Base-by-base conservation (phyloP, 2,113 vertebrate species). In the Trochalopteron elliotii region DNA sequence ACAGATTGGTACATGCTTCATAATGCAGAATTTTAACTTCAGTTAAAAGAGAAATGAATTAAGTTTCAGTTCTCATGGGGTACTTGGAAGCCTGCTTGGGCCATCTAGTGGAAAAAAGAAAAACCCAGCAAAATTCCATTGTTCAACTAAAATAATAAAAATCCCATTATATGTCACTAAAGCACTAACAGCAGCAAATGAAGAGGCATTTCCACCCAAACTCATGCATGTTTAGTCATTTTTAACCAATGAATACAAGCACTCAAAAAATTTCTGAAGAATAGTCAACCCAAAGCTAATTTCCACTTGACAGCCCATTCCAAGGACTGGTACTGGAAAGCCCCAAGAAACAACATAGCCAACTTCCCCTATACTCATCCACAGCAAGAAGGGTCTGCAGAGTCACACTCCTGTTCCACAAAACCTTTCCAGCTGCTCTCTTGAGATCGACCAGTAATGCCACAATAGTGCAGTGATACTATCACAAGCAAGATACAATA, bases 41-140 rank as follows among this genome's bases (percentile, higher is more conserved):
- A 55, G 25, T 70, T 86, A 83, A 28, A 88, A 68, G 47, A 74
- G 23, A 86, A 75, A 69, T 18, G 0, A 71, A 53, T 47, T 55
- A 40, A 85, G 27, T 68, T 88, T 74, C 30, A 31, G 40, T 72
- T 88, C 42, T 70, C 40, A 15, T 3, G 8, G 5, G 31, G 15
- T 28, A 67, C 47, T 35, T 75, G 55, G 68, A 94, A 39, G 89
- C 30, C 39, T 18, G 45, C 59, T 56, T 39, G 50, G 65, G 96
- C 94, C 95, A 97, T 55, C 96, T 97, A 96, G 95, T 84, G 93
- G 97, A 50, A 70, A 70, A 61, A 79, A 78, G 24, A 14, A 39
- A 70, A 83, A 87, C 0, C 12, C 22, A n/a, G 15, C 16, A 85
- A 69, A 93, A 44, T 15, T 5, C 64, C 44, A 27, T 18, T 8